Evolutionary conservation across 2,888 invertebrate species (phyloP), one percentile per base, ranked within the genome.

Genomic region (Lepidonotus clava): DNA sequence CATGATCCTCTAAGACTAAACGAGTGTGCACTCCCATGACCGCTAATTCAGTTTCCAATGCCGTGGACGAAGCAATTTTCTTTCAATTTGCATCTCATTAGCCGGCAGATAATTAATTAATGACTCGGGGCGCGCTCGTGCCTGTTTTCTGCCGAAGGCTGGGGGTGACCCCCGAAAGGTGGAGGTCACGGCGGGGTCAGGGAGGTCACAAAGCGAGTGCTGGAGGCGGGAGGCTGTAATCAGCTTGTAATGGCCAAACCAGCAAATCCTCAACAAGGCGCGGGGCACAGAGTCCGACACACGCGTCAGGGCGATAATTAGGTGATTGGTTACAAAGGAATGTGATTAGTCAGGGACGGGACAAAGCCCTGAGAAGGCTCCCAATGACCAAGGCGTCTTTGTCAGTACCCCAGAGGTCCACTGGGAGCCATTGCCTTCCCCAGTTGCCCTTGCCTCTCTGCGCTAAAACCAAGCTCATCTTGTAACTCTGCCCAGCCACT

Each of bases 1-100:
- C n/a, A n/a, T n/a, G n/a, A 24, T 24, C 56, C 56, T 38, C 38
- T 36, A 61, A 28, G 24, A 24, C 61, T 61, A 71, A n/a, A 80
- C 80, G 80, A 80, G 80, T 14, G 46, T 24, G 41, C 51, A 80
- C 80, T 80, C 80, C 24, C 80, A 28, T 28, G 28, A 8, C 41
- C 51, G 28, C 46, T 80, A 80, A 80, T 80, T 51, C 11, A 6
- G 14, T 80, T 28, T 18, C 41, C 80, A 1, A 46, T 41, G 80
- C 51, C 28, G n/a, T 28, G 32, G 46, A n/a, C 46, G 28, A 80
- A 28, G 80, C 51, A 80, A 80, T 80, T 80, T 51, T 51, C 80
- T 80, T 51, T 80, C 80, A 80, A 80, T 80, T 80, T 80, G 46
- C 80, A 80, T 80, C 80, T 80, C 80, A 80, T 80, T 80, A 46